Evolutionary conservation across 2,113 vertebrate species (phyloP), one percentile per base, ranked within the genome.

Genomic region (Stegostoma tigrinum): DNA sequence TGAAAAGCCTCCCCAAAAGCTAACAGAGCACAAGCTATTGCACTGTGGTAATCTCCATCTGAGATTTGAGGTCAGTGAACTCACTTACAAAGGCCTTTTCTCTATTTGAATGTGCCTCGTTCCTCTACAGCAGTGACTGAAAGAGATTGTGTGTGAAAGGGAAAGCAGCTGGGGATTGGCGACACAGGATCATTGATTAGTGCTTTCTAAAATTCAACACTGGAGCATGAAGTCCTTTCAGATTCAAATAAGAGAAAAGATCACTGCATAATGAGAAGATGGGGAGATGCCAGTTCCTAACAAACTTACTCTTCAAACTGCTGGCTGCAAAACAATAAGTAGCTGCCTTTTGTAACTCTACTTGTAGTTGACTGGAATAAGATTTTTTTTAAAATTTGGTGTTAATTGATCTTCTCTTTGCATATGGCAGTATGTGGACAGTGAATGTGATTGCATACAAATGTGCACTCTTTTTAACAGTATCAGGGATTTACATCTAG

Each of bases 81-180:
- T 48, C 3, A 38, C 67, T 72, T 72, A 72, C 93, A 95, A 95
- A 72, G 68, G 42, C 30, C 38, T 95, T 95, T 95, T 95, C 94
- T 95, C 68, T 30, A 45, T 48, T n/a, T 52, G 42, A 95, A 52
- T 70, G 67, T 27, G 8, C 45, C 23, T 95, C 38, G 8, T 95
- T 5, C 42, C 94, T 75, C 42, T 48, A 21, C 42, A 72, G 38
- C 67, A 52, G 67, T 0, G 68, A 95, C 30, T 23, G 94, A 95
- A 27, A 34, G 42, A 72, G 94, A 23, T 93, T 95, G 67, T 72
- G 94, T 75, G 67, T 70, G 94, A 42, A 45, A 45, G 34, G 93
- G 68, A 24, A 52, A 72, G 94, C 94, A 94, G 93, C 93, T 94
- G 66, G n/a, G 42, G 68, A 75, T 95, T 72, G 66, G 48, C 75